Evolutionary conservation across 2,797 vertebrate species (phyloP).

Genomic region (Myripristis jacobus): DNA sequence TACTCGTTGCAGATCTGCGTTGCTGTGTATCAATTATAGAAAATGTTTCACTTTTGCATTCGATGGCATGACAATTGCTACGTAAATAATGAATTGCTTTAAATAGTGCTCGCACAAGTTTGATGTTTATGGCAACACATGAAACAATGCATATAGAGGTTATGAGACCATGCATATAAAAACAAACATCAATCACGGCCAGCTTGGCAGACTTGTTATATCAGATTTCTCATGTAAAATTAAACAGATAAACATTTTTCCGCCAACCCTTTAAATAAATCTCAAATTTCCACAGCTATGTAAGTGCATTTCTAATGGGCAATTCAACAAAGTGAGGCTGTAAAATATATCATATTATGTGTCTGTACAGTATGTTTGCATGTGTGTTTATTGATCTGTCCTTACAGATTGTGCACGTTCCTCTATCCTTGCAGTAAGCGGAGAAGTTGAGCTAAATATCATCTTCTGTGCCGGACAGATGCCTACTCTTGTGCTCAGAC

Average conservation of each 20-base stretch:
- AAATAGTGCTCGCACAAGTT: neutral
- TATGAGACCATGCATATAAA: neutral
- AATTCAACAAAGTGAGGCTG: slow-evolving; percentile 14
- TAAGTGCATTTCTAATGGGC: slow-evolving; percentile 36
- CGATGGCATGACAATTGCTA: neutral
- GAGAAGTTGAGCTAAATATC: slow-evolving; percentile 21
- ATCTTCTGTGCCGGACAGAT: slow-evolving; percentile 46
- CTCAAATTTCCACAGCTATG: slow-evolving; percentile 18
- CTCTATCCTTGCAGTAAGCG: neutral
- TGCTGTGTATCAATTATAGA: slow-evolving; percentile 14
- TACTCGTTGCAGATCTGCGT: slow-evolving; percentile 20
- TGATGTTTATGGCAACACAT: slow-evolving; percentile 1
- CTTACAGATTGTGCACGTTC: neutral
- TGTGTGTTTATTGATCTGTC: neutral
- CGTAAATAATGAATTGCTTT: slow-evolving; percentile 14
- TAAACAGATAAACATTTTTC: neutral
- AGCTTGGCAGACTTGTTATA: neutral
- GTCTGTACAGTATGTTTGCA: neutral
- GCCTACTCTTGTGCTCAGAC: slow-evolving; percentile 52
- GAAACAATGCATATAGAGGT: slow-evolving; percentile 2
- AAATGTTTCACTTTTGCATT: slow-evolving; percentile 22
- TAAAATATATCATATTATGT: neutral
- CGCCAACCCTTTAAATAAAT: slow-evolving; percentile 20
- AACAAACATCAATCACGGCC: neutral
- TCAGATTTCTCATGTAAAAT: slow-evolving; percentile 17